A percentile compares a stretch with the other conserved stretches of the same genome.
phyloP scores from a whole-genome alignment of 2,888 invertebrate genomes.

The Chrysolina haemoptera region DNA sequence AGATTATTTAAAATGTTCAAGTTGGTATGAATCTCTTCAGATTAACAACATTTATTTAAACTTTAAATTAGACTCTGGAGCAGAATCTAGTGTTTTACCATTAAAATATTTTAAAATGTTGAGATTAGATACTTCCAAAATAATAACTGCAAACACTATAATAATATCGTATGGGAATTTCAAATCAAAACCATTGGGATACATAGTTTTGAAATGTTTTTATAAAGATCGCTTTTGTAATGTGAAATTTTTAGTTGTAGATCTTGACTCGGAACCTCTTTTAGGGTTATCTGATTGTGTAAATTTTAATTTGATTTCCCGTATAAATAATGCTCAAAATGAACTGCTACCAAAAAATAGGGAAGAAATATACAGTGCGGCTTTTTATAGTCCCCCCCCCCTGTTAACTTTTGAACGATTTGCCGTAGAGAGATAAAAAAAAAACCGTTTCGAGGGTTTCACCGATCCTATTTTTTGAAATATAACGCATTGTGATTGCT shows the following conservation, averaged over 20 bases:
- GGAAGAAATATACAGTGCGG: too few species aligned
- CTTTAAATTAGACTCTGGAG: constrained; percentile 29
- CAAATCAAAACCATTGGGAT: constrained; percentile 16
- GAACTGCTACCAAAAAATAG: neutral
- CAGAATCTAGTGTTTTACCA: constrained; percentile 25
- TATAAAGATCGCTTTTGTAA: constrained; percentile 2
- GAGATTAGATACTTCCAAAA: constrained; percentile 1
- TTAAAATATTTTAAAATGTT: neutral
- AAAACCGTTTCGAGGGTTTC: too few species aligned
- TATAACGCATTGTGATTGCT: too few species aligned
- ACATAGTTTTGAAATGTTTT: constrained; percentile 10
- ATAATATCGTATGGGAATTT: constrained; percentile 28
- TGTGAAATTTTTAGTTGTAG: constrained; percentile 11
- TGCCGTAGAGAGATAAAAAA: too few species aligned
- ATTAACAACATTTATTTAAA: constrained; percentile 3
- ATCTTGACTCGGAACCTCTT: neutral
- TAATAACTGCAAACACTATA: too few species aligned
- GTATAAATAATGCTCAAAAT: neutral
- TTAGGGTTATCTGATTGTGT: neutral
- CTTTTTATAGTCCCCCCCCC: too few species aligned
- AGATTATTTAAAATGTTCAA: neutral
- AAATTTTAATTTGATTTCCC: too few species aligned
- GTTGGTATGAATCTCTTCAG: constrained; percentile 19
- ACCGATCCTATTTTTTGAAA: too few species aligned
- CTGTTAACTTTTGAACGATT: too few species aligned